A percentile compares a stretch with the other conserved stretches of the same genome.
These are phyloP conservation scores for Cyanistes caeruleus DNA, from an alignment of 2,113 vertebrate genomes.

Conservation along the genomic window DNA sequence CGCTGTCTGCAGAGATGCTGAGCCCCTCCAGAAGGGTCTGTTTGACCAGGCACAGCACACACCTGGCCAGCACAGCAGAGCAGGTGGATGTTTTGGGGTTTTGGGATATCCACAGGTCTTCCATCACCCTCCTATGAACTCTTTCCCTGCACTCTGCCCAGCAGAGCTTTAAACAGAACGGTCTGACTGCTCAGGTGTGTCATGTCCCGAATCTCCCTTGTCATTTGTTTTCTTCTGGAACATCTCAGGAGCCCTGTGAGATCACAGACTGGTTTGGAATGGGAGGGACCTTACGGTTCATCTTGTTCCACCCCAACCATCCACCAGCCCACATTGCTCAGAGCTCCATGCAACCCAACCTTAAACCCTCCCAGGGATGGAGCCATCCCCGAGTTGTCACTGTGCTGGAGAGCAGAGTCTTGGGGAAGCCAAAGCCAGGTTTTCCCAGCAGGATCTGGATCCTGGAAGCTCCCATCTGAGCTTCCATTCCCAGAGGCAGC, in stretches of 20 bases:
- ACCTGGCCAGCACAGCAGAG: background rate
- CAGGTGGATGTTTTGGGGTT: accelerated
- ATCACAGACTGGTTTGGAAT: background rate
- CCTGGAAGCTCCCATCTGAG: background rate
- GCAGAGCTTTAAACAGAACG: background rate
- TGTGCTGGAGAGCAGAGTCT: background rate
- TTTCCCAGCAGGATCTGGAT: background rate
- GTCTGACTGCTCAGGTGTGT: too few relatives aligned
- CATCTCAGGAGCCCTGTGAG: background rate
- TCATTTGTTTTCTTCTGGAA: background rate
- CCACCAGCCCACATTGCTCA: background rate
- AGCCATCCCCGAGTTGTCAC: accelerated
- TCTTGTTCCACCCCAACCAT: background rate
- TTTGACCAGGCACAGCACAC: background rate
- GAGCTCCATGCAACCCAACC: background rate
- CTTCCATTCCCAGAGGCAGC: background rate
- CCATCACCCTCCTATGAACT: background rate
- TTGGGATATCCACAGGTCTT: background rate
- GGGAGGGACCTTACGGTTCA: background rate
- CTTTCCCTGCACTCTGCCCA: background rate
- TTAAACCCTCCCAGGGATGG: background rate
- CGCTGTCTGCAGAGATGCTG: background rate
- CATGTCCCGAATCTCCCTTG: background rate
- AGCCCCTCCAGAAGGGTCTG: background rate
- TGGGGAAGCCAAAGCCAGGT: background rate